These are phyloP conservation scores for Scaptodrosophila latifasciaeformis DNA, from an alignment of 2,888 invertebrate genomes.

Conservation along the genomic window DNA sequence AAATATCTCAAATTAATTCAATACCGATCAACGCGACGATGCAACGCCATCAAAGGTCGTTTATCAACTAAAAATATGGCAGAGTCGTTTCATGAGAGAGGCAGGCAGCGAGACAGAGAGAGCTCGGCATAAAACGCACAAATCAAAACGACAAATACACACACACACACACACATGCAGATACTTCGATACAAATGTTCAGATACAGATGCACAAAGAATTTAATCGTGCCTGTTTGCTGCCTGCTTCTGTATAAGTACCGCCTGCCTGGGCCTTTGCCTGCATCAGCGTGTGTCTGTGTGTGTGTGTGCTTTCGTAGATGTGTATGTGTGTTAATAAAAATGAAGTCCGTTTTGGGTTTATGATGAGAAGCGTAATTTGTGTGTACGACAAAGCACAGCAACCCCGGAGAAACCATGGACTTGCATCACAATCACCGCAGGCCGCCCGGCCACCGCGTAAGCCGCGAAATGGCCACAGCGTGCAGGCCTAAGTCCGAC, in stretches of 20 bases:
- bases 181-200: constrained; percentile 1
- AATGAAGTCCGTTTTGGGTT: constrained; percentile 45
- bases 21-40: constrained; percentile 68
- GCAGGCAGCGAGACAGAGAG: too few relatives aligned
- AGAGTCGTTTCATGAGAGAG: constrained; percentile 46
- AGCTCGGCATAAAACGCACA: constrained; percentile 32
- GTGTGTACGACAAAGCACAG: constrained; percentile 30
- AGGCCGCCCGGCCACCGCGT: too few relatives aligned
- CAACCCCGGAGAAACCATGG: constrained; percentile 1
- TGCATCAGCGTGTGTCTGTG: constrained; percentile 24
- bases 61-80: constrained; percentile 74
- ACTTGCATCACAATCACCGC: constrained; percentile 29
- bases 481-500: constrained; percentile 17
- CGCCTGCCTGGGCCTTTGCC: too few relatives aligned
- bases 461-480: constrained; percentile 21
- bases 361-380: neutral
- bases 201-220: neutral
- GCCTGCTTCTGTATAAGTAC: too few relatives aligned
- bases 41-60: constrained; percentile 73
- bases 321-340: constrained; percentile 45
- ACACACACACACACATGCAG: constrained; percentile 20
- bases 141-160: constrained; percentile 26
- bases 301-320: neutral
- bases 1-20: too few relatives aligned
- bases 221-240: too few relatives aligned